These are phyloP conservation scores for Pelecanoides urinatrix DNA, from an alignment of 2,113 vertebrate genomes.

Conservation along the genomic window DNA sequence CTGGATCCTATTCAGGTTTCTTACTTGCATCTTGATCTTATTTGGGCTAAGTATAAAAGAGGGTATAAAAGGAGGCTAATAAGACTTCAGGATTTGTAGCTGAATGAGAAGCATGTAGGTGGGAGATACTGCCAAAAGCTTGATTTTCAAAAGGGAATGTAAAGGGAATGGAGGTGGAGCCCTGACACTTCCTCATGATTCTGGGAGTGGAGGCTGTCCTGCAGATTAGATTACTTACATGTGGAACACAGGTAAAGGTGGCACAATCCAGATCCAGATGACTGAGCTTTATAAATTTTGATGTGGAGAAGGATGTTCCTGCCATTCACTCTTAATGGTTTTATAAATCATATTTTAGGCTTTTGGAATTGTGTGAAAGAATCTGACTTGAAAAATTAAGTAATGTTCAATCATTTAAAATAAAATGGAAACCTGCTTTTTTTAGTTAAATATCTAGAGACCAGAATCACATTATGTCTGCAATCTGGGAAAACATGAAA, in stretches of 20 bases:
- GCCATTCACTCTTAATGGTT: not conserved
- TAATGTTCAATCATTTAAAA: not conserved
- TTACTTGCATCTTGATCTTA: not conserved
- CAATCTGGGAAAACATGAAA: not conserved
- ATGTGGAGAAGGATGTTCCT: not conserved
- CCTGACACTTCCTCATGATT: not conserved
- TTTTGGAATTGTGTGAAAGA: constrained; percentile 8
- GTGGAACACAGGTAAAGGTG: not conserved
- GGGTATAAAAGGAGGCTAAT: not conserved
- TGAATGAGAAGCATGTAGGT: not conserved
- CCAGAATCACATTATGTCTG: not conserved
- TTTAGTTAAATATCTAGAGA: not conserved
- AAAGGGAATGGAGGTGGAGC: not conserved
- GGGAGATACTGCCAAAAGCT: not conserved
- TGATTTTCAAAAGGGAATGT: not conserved
- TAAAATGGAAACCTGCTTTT: not conserved
- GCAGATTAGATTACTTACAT: not conserved
- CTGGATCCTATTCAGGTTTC: not conserved
- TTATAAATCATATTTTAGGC: not conserved
- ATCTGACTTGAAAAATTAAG: constrained; percentile 29
- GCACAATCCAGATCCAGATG: not conserved
- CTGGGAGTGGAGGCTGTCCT: not conserved
- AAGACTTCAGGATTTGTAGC: not conserved
- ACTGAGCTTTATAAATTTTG: not conserved
- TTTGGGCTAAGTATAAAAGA: not conserved